A percentile compares a stretch with the other conserved stretches of the same genome.
Evolutionary conservation across 2,888 invertebrate species (phyloP).

Genomic region (Listrodromus nycthemerus): DNA sequence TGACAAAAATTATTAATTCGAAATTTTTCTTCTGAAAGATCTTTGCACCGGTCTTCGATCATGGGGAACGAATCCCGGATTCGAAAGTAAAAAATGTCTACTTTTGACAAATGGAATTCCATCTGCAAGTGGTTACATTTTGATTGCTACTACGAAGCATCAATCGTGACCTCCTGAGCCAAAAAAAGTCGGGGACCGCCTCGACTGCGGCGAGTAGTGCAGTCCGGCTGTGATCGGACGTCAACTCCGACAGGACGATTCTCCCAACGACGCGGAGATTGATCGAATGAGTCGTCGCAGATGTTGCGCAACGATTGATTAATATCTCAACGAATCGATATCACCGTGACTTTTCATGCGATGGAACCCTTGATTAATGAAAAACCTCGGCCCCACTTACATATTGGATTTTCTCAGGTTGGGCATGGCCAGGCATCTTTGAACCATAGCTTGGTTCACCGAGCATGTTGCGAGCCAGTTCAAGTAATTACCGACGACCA

Average conservation of each 20-base stretch:
- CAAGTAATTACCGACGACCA: slow-evolving; percentile 91
- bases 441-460: slow-evolving; percentile 95
- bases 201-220: slow-evolving; percentile 42
- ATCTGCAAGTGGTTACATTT: background rate
- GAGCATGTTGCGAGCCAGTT: slow-evolving; percentile 93
- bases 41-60: too few relatives aligned
- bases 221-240: slow-evolving; percentile 45
- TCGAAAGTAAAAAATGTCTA: too few relatives aligned
- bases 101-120: too few relatives aligned
- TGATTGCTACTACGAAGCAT: background rate
- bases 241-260: slow-evolving; percentile 18
- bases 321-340: slow-evolving; percentile 19
- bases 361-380: slow-evolving; percentile 21
- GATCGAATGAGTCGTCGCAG: slow-evolving; percentile 25
- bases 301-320: slow-evolving; percentile 24
- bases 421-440: slow-evolving; percentile 92
- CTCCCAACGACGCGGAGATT: slow-evolving; percentile 29
- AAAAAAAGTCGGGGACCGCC: too few relatives aligned
- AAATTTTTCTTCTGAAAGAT: too few relatives aligned
- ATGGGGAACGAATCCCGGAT: too few relatives aligned
- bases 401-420: slow-evolving; percentile 89
- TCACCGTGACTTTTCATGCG: background rate
- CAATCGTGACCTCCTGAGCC: too few relatives aligned
- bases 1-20: too few relatives aligned
- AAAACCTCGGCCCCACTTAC: slow-evolving; percentile 84